These are phyloP conservation scores for Centruroides sculpturatus DNA, from an alignment of 1,140 invertebrate genomes.

Conservation along the genomic window DNA sequence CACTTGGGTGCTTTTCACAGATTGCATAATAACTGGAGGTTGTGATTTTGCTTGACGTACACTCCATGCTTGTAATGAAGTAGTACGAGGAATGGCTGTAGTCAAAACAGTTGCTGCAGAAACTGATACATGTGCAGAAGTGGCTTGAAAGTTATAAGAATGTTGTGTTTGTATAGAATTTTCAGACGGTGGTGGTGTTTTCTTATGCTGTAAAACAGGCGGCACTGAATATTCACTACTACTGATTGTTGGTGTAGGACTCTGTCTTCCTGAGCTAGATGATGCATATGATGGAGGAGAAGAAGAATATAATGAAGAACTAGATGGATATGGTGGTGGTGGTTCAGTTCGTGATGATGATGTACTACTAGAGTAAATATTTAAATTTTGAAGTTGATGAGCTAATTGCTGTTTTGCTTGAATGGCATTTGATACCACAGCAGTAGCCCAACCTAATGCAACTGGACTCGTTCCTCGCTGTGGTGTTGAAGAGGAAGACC, in stretches of 20 bases:
- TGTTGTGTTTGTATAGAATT: constrained; percentile 51
- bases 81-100: constrained; percentile 15
- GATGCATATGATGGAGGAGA: constrained; percentile 70
- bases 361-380: constrained; percentile 47
- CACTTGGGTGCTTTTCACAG: constrained; percentile 75
- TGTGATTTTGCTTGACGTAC: constrained; percentile 44
- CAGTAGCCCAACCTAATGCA: constrained; percentile 31
- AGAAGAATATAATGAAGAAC: constrained; percentile 26
- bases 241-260: constrained; percentile 20
- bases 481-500: constrained; percentile 20
- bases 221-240: constrained; percentile 39
- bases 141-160: constrained; percentile 11
- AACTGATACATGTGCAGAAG: constrained; percentile 5
- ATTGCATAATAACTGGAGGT: constrained; percentile 82
- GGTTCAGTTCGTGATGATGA: constrained; percentile 42
- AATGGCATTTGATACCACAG: constrained; percentile 45
- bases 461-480: constrained; percentile 61
- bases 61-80: constrained; percentile 27
- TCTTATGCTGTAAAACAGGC: constrained; percentile 47
- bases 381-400: constrained; percentile 74
- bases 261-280: constrained; percentile 20
- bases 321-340: constrained; percentile 47
- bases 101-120: constrained; percentile 5
- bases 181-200: constrained; percentile 59
- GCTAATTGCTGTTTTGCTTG: constrained; percentile 68